Evolutionary conservation across 2,888 invertebrate genomes (phyloP).

Genomic region (Selenia dentaria): DNA sequence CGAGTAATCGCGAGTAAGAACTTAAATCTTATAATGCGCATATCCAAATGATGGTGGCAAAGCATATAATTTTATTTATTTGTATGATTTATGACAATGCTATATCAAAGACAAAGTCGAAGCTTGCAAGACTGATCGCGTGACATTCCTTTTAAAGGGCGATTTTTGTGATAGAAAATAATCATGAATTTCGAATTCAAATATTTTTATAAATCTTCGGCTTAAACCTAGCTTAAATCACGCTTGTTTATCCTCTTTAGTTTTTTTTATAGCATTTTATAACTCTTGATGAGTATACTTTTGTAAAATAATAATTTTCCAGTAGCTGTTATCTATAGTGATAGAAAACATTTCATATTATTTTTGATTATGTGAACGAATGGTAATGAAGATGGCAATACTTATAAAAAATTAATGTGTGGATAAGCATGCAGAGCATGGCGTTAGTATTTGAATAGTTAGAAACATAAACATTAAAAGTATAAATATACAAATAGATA

Average conservation of each 20-base stretch:
- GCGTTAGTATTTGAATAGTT: slow-evolving; percentile 5
- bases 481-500: slow-evolving; percentile 4
- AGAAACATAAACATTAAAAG: neutral
- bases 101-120: slow-evolving; percentile 59
- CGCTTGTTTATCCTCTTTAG: neutral
- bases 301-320: neutral
- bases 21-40: too few relatives aligned
- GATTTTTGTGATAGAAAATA: slow-evolving; percentile 60
- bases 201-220: slow-evolving; percentile 65
- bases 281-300: too few relatives aligned
- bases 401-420: slow-evolving; percentile 15
- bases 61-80: slow-evolving; percentile 26
- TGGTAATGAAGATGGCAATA: slow-evolving; percentile 41
- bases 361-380: slow-evolving; percentile 17
- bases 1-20: too few relatives aligned
- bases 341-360: neutral
- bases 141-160: slow-evolving; percentile 72
- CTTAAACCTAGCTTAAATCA: slow-evolving; percentile 41
- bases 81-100: slow-evolving; percentile 10
- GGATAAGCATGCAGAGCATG: slow-evolving; percentile 46
- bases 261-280: neutral
- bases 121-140: slow-evolving; percentile 78
- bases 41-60: slow-evolving; percentile 7
- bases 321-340: neutral
- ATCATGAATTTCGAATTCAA: slow-evolving; percentile 58